Evolutionary conservation across 2,888 invertebrate genomes (phyloP).

Genomic region (Glaucopsyche alexis): DNA sequence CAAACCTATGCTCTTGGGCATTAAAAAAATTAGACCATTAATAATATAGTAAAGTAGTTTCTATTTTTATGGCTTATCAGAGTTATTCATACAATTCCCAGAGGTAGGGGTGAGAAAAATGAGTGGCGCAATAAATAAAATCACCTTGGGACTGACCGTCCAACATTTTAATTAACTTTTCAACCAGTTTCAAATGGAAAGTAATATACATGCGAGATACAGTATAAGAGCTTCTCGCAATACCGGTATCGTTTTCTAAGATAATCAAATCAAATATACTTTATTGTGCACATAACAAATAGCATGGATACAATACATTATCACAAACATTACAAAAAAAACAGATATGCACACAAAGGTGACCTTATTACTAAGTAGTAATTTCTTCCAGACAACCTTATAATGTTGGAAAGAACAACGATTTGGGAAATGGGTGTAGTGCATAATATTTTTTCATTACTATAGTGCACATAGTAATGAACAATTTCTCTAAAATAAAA

Average conservation of each 20-base stretch:
- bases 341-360: too few species aligned
- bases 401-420: too few species aligned
- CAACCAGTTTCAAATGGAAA: constrained; percentile 58
- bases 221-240: neutral
- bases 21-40: constrained; percentile 11
- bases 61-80: constrained; percentile 23
- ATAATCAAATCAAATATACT: too few species aligned
- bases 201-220: constrained; percentile 49
- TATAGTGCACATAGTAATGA: too few species aligned
- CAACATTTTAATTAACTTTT: constrained; percentile 75
- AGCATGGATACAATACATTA: too few species aligned
- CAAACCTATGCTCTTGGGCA: neutral
- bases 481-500: too few species aligned
- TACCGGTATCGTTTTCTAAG: neutral
- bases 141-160: constrained; percentile 66
- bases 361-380: too few species aligned
- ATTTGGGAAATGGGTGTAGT: too few species aligned
- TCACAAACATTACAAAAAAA: too few species aligned
- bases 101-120: constrained; percentile 55
- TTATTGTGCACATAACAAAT: too few species aligned
- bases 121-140: constrained; percentile 69
- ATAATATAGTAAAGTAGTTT: constrained; percentile 5
- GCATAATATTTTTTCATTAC: too few species aligned
- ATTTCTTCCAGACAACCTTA: too few species aligned
- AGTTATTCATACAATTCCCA: constrained; percentile 18